Percentiles rank a stretch among this genome's conserved stretches.
These are phyloP conservation scores for Cydia fagiglandana DNA, from an alignment of 1,140 invertebrate species.

Conservation along the genomic window DNA sequence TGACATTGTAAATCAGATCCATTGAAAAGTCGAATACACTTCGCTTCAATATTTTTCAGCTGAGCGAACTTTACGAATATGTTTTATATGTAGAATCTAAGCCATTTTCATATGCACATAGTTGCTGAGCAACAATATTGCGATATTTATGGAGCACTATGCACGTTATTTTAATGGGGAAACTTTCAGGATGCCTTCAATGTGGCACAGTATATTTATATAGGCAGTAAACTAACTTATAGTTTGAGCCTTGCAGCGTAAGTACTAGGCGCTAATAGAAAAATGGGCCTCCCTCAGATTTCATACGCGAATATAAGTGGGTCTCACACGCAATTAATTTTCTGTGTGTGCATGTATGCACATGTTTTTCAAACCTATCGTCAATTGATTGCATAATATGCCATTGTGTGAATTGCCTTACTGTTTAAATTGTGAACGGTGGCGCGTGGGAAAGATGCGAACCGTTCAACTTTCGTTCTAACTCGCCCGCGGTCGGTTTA, in stretches of 20 bases:
- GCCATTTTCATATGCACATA: neutral
- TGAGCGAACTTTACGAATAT: neutral
- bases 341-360: too few species aligned
- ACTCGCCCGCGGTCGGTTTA: slow-evolving; percentile 1
- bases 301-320: too few species aligned
- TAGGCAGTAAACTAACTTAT: neutral
- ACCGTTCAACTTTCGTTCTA: neutral
- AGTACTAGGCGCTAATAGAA: too few species aligned
- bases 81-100: neutral
- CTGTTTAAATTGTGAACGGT: neutral
- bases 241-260: too few species aligned
- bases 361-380: too few species aligned
- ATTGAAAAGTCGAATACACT: neutral
- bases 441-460: neutral
- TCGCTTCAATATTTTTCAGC: neutral
- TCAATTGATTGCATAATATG: too few species aligned
- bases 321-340: too few species aligned
- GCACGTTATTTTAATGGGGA: slow-evolving; percentile 26
- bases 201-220: neutral
- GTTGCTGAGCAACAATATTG: slow-evolving; percentile 3
- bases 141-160: slow-evolving; percentile 18
- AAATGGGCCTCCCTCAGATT: too few species aligned
- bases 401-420: too few species aligned
- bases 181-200: slow-evolving; percentile 25
- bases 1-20: neutral